phyloP scores from a whole-genome alignment of 2,888 invertebrate genomes.

The Drosophila mulleri region DNA sequence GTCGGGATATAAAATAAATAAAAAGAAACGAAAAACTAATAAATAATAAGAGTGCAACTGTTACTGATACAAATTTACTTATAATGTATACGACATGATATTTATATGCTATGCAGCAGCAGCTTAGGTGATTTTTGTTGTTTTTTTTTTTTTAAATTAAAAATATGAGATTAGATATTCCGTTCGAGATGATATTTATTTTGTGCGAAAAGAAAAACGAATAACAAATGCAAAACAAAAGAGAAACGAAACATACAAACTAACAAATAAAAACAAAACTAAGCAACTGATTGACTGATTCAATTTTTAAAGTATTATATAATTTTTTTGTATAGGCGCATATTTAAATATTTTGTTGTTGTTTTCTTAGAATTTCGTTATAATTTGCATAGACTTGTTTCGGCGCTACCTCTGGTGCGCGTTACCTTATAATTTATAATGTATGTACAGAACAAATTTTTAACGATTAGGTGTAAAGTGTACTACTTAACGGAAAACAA shows the following conservation, averaged over 20 bases:
- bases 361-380: slow-evolving; percentile 35
- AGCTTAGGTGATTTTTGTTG: slow-evolving; percentile 45
- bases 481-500: slow-evolving; percentile 66
- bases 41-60: slow-evolving; percentile 74
- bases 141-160: slow-evolving; percentile 42
- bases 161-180: slow-evolving; percentile 65
- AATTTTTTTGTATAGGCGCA: slow-evolving; percentile 73
- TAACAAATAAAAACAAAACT: slow-evolving; percentile 32
- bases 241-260: slow-evolving; percentile 15
- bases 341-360: slow-evolving; percentile 40
- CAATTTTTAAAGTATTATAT: slow-evolving; percentile 77
- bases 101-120: slow-evolving; percentile 54
- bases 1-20: slow-evolving; percentile 57
- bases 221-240: no score
- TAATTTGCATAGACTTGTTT: slow-evolving; percentile 27
- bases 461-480: slow-evolving; percentile 75
- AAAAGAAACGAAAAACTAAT: slow-evolving; percentile 42
- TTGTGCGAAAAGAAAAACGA: slow-evolving; percentile 41
- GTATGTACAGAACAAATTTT: slow-evolving; percentile 69
- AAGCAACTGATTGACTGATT: slow-evolving; percentile 72
- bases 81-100: slow-evolving; percentile 64
- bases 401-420: slow-evolving; percentile 10
- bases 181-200: slow-evolving; percentile 65
- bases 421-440: slow-evolving; percentile 50
- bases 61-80: slow-evolving; percentile 77